Evolutionary conservation across 1,140 invertebrate species (phyloP).

Genomic region (Megalonaias nervosa): DNA sequence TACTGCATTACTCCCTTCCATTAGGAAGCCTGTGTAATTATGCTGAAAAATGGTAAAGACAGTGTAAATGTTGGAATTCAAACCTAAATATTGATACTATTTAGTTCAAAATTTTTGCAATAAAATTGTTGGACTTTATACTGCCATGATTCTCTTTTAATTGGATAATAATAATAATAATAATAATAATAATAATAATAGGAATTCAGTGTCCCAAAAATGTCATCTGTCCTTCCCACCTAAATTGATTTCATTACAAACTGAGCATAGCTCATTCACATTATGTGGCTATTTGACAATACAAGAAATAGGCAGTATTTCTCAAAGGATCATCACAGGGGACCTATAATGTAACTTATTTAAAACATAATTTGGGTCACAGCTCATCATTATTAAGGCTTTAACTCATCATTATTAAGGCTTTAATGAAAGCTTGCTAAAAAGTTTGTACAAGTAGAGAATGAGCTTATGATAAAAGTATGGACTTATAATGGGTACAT

Average conservation of each 20-base stretch:
- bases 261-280: too few relatives aligned
- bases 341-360: neutral
- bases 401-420: neutral
- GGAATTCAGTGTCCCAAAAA: too few relatives aligned
- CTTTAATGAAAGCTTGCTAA: neutral
- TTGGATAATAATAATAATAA: neutral
- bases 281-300: too few relatives aligned
- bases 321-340: neutral
- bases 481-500: neutral
- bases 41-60: constrained; percentile 35
- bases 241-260: too few relatives aligned
- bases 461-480: neutral
- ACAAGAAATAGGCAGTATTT: neutral
- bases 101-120: neutral
- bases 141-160: neutral
- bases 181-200: neutral
- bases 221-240: too few relatives aligned
- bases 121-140: neutral
- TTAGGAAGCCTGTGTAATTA: constrained; percentile 48
- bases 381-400: neutral
- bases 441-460: neutral
- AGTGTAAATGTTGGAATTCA: neutral
- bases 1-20: constrained; percentile 38
- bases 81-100: neutral
- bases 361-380: neutral